Base-by-base conservation (phyloP, 2,888 invertebrate genomes). In the Polyommatus icarus region DNA sequence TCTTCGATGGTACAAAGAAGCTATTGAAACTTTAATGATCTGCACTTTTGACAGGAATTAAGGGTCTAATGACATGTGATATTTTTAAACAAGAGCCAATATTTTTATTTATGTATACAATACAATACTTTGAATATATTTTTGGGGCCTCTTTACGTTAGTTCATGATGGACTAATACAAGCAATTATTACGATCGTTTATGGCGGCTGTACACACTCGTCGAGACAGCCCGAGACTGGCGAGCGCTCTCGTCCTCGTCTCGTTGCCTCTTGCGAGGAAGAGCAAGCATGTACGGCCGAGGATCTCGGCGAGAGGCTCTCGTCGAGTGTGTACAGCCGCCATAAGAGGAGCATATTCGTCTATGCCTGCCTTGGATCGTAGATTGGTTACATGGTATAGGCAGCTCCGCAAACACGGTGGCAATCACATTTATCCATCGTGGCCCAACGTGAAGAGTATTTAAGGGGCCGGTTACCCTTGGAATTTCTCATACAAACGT, bases 51-150 rank as follows among this genome's bases (percentile, higher is more conserved):
- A 67, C 32, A 67, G 29, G 15, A 67, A 32, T 67, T 32, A 32
- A 29, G 29, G 18, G 15, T 67, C 67, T 67, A 67, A 29, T 67
- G 67, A 67, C 15, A 67, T 67, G 67, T 67, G 67, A 67, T 67
- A 67, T 67, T 67, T 67, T 67, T 29, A 61, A 61, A 67, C 18
- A 32, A 67, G 29, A 67, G 29, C 29, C 29, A 29, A 29, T 67
- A 67, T 67, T 67, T 67, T 67, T 67, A 67, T 67, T 67, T 67
- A 67, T 67, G 29, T 67, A 67, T 32, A 8, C 12, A 61, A 24
- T 61, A 61, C 24, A 61, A 24, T 61, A 61, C 24, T 61, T 61
- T 61, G 3, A 61, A 24, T 61, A 61, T 61, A 24, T 24, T 12
- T 50, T 50, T 54, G 0, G 5, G 54, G 50, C 54, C 54, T 5